Base-by-base conservation (phyloP, 2,113 vertebrate species). In the Prionailurus viverrinus region DNA sequence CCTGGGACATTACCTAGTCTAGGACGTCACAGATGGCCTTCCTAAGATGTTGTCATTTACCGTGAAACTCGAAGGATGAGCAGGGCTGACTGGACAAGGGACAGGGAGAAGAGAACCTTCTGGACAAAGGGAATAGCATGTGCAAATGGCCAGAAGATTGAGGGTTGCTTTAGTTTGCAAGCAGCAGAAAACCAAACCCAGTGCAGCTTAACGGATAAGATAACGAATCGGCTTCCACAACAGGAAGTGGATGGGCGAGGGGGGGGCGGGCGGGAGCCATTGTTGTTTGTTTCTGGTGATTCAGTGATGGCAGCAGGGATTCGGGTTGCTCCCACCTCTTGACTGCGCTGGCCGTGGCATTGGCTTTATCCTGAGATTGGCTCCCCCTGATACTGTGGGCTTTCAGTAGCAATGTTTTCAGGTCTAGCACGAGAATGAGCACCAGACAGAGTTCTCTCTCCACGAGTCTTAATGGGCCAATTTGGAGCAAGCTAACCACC, bases 401-500 rank as follows among this genome's bases (percentile, higher is more conserved):
- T 39, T 25, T 87, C 10, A 10, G 27, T 27, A 95, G 88, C 41
- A 63, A 21, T 27, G 78, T n/a, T 45, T 74, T 45, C 23, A 89
- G 74, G 84, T 73, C 88, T 92, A 69, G 27, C n/a, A 93, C 27
- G n/a, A 73, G n/a, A 41, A 11, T n/a, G 68, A 92, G 74, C 90
- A 63, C 53, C 71, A 96, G 76, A 51, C 13, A 29, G 19, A 86
- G 36, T 86, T 41, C 14, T 82, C n/a, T 68, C 65, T 18, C 31
- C 11, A 45, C 36, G 55, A 78, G 61, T 93, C 61, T 89, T 81
- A 66, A 41, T 74, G 61, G 85, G 55, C 73, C 39, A 48, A 4
- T 89, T 83, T 93, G 89, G 94, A 95, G 83, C 78, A 85, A 31
- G 58, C 23, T 91, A 53, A 39, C 66, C 78, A 96, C 41, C 33